Conservation (phyloP, 2,113 vertebrate species). For the Grammomys dolichurus region DNA sequence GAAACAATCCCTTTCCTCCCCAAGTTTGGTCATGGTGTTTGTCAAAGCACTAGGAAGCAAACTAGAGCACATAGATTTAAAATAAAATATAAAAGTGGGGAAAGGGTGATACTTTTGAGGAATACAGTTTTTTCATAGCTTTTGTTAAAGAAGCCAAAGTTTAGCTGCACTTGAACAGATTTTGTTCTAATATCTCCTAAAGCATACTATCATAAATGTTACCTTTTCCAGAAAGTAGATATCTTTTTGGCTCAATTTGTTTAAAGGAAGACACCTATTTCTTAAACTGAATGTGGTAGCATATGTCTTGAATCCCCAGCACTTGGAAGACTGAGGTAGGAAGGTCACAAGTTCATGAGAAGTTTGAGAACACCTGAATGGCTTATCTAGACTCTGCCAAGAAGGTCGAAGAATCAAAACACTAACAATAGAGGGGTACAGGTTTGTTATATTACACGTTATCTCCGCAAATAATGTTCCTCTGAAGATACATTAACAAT, state of each 20-base stretch:
- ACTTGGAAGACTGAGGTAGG: background rate
- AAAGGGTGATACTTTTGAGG: background rate
- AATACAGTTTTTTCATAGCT: slow-evolving; percentile 59
- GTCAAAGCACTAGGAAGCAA: background rate
- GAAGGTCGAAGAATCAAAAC: background rate
- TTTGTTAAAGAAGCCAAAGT: slow-evolving; percentile 35
- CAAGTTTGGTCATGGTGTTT: background rate
- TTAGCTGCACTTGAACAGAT: slow-evolving; percentile 35
- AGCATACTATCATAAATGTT: background rate
- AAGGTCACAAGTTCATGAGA: background rate
- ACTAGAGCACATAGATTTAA: background rate
- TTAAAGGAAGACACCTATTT: slow-evolving; percentile 31
- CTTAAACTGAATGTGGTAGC: background rate
- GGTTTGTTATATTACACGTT: background rate
- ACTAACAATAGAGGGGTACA: background rate
- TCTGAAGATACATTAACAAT: slow-evolving; percentile 47
- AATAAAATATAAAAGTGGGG: background rate
- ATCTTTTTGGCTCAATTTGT: background rate
- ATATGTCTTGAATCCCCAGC: background rate
- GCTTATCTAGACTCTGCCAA: background rate
- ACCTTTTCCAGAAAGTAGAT: slow-evolving; percentile 14
- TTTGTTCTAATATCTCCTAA: slow-evolving; percentile 58
- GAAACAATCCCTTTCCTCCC: background rate
- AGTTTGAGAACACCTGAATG: background rate
- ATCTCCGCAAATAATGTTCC: slow-evolving; percentile 26